Evolutionary conservation across 1,140 invertebrate species (phyloP).

Genomic region (Campodea augens): DNA sequence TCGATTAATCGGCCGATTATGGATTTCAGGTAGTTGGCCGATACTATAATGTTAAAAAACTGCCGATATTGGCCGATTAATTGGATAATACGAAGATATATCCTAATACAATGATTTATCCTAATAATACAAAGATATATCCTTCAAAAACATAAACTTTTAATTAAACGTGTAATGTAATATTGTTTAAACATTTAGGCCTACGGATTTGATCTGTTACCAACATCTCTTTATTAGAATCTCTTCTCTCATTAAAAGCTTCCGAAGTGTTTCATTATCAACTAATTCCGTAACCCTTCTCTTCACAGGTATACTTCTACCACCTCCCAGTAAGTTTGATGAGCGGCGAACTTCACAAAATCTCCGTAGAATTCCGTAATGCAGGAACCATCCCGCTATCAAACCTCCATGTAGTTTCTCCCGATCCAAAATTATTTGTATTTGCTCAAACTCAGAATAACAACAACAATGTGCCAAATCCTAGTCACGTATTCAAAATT

Average conservation of each 20-base stretch:
- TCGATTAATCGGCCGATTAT: too few species aligned
- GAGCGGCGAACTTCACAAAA: conserved; percentile 46
- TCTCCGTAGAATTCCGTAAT: conserved; percentile 47
- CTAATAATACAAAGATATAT: too few species aligned
- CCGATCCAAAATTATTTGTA: conserved; percentile 43
- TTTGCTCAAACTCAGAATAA: conserved; percentile 22
- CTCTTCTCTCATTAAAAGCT: conserved; percentile 7
- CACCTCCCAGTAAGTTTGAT: conserved; percentile 45
- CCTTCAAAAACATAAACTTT: too few species aligned
- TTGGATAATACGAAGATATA: too few species aligned
- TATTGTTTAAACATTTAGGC: too few species aligned
- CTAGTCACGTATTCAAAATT: conserved; percentile 9
- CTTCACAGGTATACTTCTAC: conserved; percentile 40
- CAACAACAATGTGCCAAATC: conserved; percentile 4
- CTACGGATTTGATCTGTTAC: too few species aligned
- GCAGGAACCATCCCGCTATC: conserved; percentile 40
- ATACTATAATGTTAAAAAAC: too few species aligned
- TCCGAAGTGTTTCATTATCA: not conserved
- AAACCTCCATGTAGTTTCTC: conserved; percentile 42
- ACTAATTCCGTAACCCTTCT: conserved; percentile 9
- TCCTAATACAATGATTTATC: too few species aligned
- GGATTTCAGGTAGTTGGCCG: too few species aligned
- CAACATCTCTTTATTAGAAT: too few species aligned
- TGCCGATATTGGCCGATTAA: too few species aligned
- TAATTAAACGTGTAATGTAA: too few species aligned